Base-by-base conservation (phyloP, 1,140 invertebrate species). In the Eciton burchellii region DNA sequence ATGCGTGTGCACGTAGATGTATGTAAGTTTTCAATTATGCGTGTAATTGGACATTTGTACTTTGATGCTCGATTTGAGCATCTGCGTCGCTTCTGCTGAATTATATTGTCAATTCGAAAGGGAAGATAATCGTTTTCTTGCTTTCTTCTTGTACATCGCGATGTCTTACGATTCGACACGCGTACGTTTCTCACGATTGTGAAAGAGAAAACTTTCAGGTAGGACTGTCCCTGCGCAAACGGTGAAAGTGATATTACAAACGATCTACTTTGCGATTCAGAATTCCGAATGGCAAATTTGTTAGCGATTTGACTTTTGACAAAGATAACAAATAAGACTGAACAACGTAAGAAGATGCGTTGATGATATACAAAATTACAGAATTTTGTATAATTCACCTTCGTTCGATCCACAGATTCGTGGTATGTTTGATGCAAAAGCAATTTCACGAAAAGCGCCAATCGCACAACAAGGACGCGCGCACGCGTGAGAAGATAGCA, bases 211-310 rank as follows among this genome's bases (percentile, higher is more conserved):
- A 52, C 19, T 57, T 76, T 52, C 16, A 3, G 8, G 21, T 4
- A 26, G 0, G 12, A 74, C 12, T 62, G 43, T 74, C 43, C 26
- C 19, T 12, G 14, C 3, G 24, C 0, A 16, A n/a, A n/a, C 9
- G 16, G 24, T 74, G 57, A 76, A 52, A 63, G 3, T 74, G 16
- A 26, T 26, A 43, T 21, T 24, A 21, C 12, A 11, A 74, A 21
- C 26, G 26, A 14, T 54, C 5, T n/a, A 19, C 21, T 4, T 72
- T 26, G 60, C 16, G 12, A 2, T 35, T 35, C 35, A 3, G n/a
- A 45, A 60, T 73, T 3, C 19, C 60, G 19, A 71, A 56, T 0
- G 19, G 19, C 2, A 59, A 72, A 59, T 57, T 26, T 24, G 35
- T 45, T 59, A 47, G 45, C 21, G 16, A n/a, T 47, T 47, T 26